These are phyloP conservation scores for Hyalella azteca DNA, from an alignment of 2,888 invertebrate genomes.

Conservation along the genomic window DNA sequence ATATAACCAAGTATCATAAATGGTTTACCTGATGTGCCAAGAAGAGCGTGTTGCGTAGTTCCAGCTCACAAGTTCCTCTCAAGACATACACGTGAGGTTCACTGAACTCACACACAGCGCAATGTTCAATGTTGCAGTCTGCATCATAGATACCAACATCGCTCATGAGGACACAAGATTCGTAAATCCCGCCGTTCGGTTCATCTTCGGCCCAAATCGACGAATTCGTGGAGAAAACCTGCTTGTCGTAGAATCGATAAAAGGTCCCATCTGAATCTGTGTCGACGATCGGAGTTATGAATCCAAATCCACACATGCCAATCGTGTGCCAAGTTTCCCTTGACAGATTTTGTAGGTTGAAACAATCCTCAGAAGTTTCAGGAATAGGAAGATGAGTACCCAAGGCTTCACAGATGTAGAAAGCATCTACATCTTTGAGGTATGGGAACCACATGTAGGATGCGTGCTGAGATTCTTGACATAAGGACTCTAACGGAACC, in stretches of 20 bases:
- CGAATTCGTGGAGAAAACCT: neutral
- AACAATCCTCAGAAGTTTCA: neutral
- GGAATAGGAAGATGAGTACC: slow-evolving; percentile 43
- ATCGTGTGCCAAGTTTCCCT: neutral
- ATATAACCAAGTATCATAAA: too few relatives aligned
- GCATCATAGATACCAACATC: slow-evolving; percentile 40
- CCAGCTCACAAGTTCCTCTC: slow-evolving; percentile 51
- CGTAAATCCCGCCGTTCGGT: slow-evolving; percentile 51
- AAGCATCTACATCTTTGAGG: neutral
- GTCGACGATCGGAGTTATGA: slow-evolving; percentile 40
- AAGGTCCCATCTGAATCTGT: slow-evolving; percentile 40
- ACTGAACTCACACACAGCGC: slow-evolving; percentile 44
- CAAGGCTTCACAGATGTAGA: slow-evolving; percentile 49
- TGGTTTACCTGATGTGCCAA: slow-evolving; percentile 42
- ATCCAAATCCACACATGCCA: slow-evolving; percentile 15
- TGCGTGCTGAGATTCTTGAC: slow-evolving; percentile 13
- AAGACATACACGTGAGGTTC: slow-evolving; percentile 42
- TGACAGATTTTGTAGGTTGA: neutral
- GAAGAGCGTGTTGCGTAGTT: slow-evolving; percentile 45
- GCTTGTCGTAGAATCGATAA: slow-evolving; percentile 17
- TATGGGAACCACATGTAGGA: slow-evolving; percentile 45
- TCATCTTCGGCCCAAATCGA: slow-evolving; percentile 40
- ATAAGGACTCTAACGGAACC: slow-evolving; percentile 20
- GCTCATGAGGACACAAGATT: slow-evolving; percentile 43
- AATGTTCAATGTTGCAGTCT: slow-evolving; percentile 41